Evolutionary conservation across 2,113 vertebrate genomes (phyloP), one percentile per base, ranked within the genome.

Genomic region (Piprites chloris): DNA sequence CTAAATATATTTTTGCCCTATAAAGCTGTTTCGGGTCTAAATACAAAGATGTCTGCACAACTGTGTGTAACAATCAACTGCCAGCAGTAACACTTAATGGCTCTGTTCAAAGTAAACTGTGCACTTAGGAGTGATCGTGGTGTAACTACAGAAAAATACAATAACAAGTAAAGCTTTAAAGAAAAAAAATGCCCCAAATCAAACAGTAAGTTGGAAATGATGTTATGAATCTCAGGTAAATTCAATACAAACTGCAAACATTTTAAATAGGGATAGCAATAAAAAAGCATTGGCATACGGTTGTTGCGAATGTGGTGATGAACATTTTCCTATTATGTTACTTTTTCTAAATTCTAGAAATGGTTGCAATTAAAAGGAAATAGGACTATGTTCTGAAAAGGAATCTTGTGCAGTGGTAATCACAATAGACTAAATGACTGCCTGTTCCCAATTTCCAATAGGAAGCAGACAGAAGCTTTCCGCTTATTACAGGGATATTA

Each of bases 151-250:
- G 95, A 93, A 87, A 94, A 96, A 91, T 67, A 55, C 88, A 95
- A 97, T 97, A 95, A 97, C 22, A 95, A 97, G 87, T 93, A 96
- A 96, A 96, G 96, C 95, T 97, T 94, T 94, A 94, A 85, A 85
- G 44, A 39, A 74, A 46, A 61, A 56, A 95, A 85, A 42, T 78
- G 87, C 65, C 94, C 84, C 80, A 94, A 96, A 95, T 97, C 94
- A 95, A 91, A 92, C 52, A 96, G 77, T 35, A 89, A 78, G 68
- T 80, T 66, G 41, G 75, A 97, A 97, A 94, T 85, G 79, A 85
- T 69, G 67, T 58, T 86, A 71, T 96, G 87, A 87, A 95, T 95
- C 89, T 94, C 85, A 95, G 91, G 97, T 96, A 96, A 96, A 96
- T 65, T 84, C 94, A 95, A 78, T 86, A 72, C 18, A 91, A 84